These are phyloP conservation scores for Aporrectodea caliginosa DNA, from an alignment of 1,140 invertebrate genomes.

Conservation along the genomic window DNA sequence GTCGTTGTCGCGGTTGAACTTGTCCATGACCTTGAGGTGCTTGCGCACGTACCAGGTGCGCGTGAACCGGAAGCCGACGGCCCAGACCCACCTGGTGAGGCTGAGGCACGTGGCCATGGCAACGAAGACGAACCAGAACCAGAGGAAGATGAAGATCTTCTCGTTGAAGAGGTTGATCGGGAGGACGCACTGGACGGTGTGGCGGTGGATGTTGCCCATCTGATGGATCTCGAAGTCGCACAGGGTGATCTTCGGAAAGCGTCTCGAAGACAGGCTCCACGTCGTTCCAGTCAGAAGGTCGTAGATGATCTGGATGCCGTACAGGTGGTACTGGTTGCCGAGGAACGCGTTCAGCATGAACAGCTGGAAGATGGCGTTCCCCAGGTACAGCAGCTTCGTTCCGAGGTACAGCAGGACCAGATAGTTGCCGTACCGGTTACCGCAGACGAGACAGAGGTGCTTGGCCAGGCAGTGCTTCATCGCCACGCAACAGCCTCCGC, in stretches of 20 bases:
- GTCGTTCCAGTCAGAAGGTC: slow-evolving; percentile 35
- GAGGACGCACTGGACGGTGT: slow-evolving; percentile 60
- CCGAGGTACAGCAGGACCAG: slow-evolving; percentile 36
- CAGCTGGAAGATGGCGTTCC: slow-evolving; percentile 38
- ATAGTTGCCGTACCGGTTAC: slow-evolving; percentile 51
- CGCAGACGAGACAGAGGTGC: slow-evolving; percentile 38
- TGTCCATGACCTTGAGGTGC: slow-evolving; percentile 46
- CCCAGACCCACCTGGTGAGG: slow-evolving; percentile 50
- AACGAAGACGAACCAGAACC: slow-evolving; percentile 62
- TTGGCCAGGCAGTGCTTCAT: slow-evolving; percentile 34
- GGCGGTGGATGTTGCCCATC: slow-evolving; percentile 56
- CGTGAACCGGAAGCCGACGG: slow-evolving; percentile 35
- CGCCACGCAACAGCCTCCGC: slow-evolving; percentile 33
- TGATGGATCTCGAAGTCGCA: slow-evolving; percentile 60
- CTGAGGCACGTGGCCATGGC: slow-evolving; percentile 55
- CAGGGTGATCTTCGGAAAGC: slow-evolving; percentile 59
- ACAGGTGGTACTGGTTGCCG: slow-evolving; percentile 36
- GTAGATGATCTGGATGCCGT: slow-evolving; percentile 39
- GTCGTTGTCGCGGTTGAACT: slow-evolving; percentile 29
- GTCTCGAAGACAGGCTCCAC: slow-evolving; percentile 32
- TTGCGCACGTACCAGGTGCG: slow-evolving; percentile 54
- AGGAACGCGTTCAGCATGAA: slow-evolving; percentile 40
- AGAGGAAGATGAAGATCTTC: slow-evolving; percentile 61
- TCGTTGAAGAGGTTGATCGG: slow-evolving; percentile 62
- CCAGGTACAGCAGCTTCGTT: slow-evolving; percentile 38